These are phyloP conservation scores for Hylomyscus alleni DNA, from an alignment of 2,797 vertebrate species.

Conservation along the genomic window DNA sequence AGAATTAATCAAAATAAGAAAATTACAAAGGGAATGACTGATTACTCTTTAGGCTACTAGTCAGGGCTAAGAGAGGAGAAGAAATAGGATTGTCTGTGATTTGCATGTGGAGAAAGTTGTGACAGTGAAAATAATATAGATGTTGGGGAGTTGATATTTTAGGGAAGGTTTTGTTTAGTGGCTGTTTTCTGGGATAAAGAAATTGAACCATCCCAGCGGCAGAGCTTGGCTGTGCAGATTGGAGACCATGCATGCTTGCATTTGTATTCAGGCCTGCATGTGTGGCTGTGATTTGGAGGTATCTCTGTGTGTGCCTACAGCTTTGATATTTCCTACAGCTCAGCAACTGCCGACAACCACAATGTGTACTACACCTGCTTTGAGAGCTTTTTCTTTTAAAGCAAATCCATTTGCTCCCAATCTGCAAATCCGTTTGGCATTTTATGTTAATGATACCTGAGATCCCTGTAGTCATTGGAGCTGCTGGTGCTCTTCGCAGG, in stretches of 20 bases:
- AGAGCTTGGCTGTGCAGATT: neutral
- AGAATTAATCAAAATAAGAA: neutral
- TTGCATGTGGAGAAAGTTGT: neutral
- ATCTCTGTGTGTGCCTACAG: neutral
- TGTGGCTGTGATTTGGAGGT: neutral
- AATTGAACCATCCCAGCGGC: neutral
- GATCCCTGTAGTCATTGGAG: neutral
- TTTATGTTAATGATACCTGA: conserved; percentile 72
- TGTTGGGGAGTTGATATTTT: neutral
- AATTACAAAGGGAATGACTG: neutral
- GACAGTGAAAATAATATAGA: neutral
- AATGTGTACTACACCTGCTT: neutral
- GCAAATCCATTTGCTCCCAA: conserved; percentile 58
- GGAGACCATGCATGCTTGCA: neutral
- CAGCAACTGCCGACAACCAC: neutral
- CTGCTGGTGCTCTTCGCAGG: neutral
- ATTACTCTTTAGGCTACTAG: neutral
- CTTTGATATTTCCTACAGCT: neutral
- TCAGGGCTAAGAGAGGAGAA: neutral
- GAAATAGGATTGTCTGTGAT: neutral
- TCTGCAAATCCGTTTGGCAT: conserved; percentile 69
- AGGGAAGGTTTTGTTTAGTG: neutral
- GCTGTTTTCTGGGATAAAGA: neutral
- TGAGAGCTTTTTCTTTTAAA: conserved; percentile 49
- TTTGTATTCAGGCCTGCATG: neutral